Evolutionary conservation across 2,797 vertebrate genomes (phyloP).

Genomic region (Poeciliopsis infans): DNA sequence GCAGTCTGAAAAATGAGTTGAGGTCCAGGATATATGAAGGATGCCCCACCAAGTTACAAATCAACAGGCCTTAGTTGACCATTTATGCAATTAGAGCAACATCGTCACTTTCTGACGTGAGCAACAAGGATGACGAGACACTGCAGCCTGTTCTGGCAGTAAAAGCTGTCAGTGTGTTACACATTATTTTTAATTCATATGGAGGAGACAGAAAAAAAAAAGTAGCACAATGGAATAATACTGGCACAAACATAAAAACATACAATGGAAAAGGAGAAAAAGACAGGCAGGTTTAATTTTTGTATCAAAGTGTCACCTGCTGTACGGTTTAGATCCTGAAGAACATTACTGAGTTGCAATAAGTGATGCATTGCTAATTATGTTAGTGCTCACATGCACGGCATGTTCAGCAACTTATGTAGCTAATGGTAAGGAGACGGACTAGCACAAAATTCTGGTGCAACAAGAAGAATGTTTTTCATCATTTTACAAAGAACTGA

Average conservation of each 20-base stretch:
- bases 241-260: not conserved
- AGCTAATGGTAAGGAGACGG: not conserved
- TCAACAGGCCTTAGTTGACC: constrained; percentile 44
- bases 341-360: not conserved
- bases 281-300: not conserved
- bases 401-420: not conserved
- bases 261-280: not conserved
- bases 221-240: not conserved
- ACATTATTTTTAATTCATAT: constrained; percentile 20
- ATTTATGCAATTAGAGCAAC: constrained; percentile 34
- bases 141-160: not conserved
- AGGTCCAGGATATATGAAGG: constrained; percentile 31
- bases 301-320: not conserved
- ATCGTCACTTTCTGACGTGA: constrained; percentile 24
- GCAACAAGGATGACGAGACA: constrained; percentile 2
- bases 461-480: not conserved
- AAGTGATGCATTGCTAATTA: not conserved
- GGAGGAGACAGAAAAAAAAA: not conserved
- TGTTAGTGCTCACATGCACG: not conserved
- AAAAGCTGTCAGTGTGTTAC: constrained; percentile 21
- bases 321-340: not conserved
- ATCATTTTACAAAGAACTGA: not conserved
- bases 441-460: not conserved
- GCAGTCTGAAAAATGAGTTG: constrained; percentile 10
- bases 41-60: constrained; percentile 46